A percentile compares a stretch with the other conserved stretches of the same genome.
phyloP scores from a whole-genome alignment of 2,113 vertebrate species.

The Semicossyphus pulcher region DNA sequence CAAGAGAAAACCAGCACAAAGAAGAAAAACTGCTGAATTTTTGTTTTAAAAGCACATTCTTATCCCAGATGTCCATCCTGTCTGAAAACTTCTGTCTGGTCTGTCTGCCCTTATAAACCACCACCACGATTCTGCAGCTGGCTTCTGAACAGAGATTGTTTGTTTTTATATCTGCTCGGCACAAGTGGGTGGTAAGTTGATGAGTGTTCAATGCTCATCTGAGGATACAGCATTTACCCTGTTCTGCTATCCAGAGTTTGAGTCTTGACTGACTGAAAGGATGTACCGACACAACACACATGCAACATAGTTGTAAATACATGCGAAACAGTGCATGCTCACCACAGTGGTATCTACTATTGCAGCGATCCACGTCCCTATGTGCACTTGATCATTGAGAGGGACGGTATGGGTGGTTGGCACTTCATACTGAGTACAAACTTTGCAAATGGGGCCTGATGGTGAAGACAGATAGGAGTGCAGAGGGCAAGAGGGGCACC shows the following conservation, averaged over 20 bases:
- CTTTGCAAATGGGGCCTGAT: constrained; percentile 73
- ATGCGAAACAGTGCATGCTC: no score
- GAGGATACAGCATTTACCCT: background rate
- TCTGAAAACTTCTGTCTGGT: background rate
- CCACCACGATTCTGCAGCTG: background rate
- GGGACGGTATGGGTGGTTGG: constrained; percentile 55
- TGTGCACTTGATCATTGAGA: constrained; percentile 15
- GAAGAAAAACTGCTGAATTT: background rate
- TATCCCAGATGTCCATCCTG: background rate
- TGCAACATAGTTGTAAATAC: no score
- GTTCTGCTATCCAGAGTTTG: background rate
- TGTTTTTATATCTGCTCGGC: constrained; percentile 19
- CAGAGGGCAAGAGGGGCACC: constrained; percentile 69
- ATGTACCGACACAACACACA: background rate
- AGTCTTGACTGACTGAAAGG: background rate
- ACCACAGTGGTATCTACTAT: background rate
- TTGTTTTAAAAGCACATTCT: background rate
- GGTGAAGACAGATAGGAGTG: constrained; percentile 66
- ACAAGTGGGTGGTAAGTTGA: background rate
- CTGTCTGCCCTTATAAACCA: background rate
- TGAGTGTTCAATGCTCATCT: constrained; percentile 3
- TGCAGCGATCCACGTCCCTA: background rate
- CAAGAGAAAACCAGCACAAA: background rate
- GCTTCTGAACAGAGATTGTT: constrained; percentile 11
- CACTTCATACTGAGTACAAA: constrained; percentile 62